A percentile compares a stretch with the other conserved stretches of the same genome.
Evolutionary conservation across 2,113 vertebrate species (phyloP).

Genomic region (Pteropus alecto): DNA sequence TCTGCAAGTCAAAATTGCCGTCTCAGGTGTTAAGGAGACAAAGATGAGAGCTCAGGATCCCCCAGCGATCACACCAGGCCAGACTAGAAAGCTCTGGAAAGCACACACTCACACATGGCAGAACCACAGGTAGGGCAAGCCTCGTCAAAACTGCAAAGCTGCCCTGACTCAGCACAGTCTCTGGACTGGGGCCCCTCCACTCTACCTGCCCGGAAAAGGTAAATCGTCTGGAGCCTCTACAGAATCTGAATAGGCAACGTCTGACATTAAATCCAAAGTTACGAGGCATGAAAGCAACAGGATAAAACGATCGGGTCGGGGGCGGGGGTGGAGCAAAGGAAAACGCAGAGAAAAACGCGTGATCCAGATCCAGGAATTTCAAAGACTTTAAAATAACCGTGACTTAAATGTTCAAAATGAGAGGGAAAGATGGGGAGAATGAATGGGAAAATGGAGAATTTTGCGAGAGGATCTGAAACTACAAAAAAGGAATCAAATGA

Average conservation of each 20-base stretch:
- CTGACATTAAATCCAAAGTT: not conserved
- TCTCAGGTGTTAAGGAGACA: not conserved
- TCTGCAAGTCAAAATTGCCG: not conserved
- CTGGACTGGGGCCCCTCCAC: too few species aligned
- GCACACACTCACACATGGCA: not conserved
- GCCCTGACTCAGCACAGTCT: not conserved
- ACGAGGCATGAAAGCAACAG: not conserved
- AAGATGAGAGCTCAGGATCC: too few species aligned
- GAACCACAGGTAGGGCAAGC: fast-evolving
- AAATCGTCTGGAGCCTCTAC: not conserved
- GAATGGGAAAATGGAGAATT: not conserved
- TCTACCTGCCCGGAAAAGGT: not conserved
- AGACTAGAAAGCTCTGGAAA: not conserved
- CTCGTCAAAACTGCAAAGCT: fast-evolving
- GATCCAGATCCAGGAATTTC: not conserved
- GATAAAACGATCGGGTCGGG: not conserved
- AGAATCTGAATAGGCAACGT: not conserved
- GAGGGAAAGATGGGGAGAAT: not conserved
- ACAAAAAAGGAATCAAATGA: not conserved
- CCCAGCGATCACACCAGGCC: not conserved
- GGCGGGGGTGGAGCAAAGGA: not conserved
- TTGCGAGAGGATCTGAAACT: not conserved
- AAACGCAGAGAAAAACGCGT: not conserved
- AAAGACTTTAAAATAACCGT: not conserved
- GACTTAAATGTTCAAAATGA: not conserved